Evolutionary conservation across 37 sponge, comb jelly and placozoan genomes (phyloP).

Genomic region (Ephydatia muelleri): DNA sequence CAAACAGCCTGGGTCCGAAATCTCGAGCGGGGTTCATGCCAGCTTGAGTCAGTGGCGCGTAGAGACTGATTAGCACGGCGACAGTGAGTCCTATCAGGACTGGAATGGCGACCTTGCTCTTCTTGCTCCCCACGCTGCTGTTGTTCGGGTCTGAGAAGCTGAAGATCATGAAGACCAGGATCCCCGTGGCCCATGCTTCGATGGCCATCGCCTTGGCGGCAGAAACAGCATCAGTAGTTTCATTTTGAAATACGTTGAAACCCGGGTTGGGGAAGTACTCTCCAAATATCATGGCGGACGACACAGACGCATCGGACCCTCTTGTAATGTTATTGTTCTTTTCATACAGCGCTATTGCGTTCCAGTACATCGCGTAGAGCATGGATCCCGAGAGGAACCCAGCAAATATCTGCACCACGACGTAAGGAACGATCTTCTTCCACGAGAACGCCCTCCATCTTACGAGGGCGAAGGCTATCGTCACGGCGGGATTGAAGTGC

Average conservation of each 20-base stretch:
- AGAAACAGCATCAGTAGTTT: slow-evolving; percentile 4
- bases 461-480: slow-evolving; percentile 51
- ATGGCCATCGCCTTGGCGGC: slow-evolving; percentile 22
- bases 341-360: slow-evolving; percentile 35
- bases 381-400: slow-evolving; percentile 29
- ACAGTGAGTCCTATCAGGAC: slow-evolving; percentile 54
- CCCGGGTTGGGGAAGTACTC: slow-evolving; percentile 66
- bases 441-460: slow-evolving; percentile 33
- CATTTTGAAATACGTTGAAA: slow-evolving; percentile 2
- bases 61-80: slow-evolving; percentile 27
- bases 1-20: slow-evolving; percentile 67
- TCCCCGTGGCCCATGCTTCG: slow-evolving; percentile 44
- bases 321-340: slow-evolving; percentile 8
- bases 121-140: slow-evolving; percentile 19
- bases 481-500: slow-evolving; percentile 65
- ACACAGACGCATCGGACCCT: slow-evolving; percentile 22
- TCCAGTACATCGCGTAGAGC: slow-evolving; percentile 10
- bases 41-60: slow-evolving; percentile 51
- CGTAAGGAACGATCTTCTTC: slow-evolving; percentile 36
- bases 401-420: slow-evolving; percentile 39
- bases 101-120: slow-evolving; percentile 33
- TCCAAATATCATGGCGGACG: slow-evolving; percentile 58
- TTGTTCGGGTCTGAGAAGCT: slow-evolving; percentile 43
- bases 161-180: slow-evolving; percentile 59
- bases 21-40: slow-evolving; percentile 77